A percentile compares a stretch with the other conserved stretches of the same genome.
Evolutionary conservation across 2,113 vertebrate genomes (phyloP).

Genomic region (Xiphophorus maculatus): DNA sequence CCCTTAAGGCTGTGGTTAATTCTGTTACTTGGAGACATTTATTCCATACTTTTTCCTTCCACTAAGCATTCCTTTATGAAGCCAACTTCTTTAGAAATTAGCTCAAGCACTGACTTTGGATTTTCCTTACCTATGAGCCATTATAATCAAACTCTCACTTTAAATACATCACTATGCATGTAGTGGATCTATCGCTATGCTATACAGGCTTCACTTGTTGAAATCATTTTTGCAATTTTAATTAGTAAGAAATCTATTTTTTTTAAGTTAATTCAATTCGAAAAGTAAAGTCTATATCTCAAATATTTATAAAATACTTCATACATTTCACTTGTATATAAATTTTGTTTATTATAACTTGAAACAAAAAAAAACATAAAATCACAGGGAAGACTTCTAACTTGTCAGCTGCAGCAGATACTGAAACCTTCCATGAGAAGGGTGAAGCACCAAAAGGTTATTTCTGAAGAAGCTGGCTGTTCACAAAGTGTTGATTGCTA

Average conservation of each 20-base stretch:
- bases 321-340: neutral
- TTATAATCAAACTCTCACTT: no score
- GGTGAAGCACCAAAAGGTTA: neutral
- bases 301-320: neutral
- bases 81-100: no score
- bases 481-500: neutral
- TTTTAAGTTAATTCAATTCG: neutral
- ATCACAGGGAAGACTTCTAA: neutral
- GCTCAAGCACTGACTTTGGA: neutral
- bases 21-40: neutral
- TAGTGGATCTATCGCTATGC: no score
- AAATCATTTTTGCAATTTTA: neutral
- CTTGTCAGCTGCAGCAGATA: neutral
- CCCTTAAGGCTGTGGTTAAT: neutral
- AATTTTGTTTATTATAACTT: neutral
- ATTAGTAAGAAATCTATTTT: neutral
- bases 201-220: no score
- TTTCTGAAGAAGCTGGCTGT: neutral
- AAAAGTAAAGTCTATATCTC: neutral
- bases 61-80: neutral
- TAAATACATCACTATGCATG: no score
- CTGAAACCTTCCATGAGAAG: neutral
- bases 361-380: neutral
- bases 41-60: neutral
- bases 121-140: no score